Evolutionary conservation across 2,888 invertebrate species (phyloP), one percentile per base, ranked within the genome.

Genomic region (Apodemia mormo): DNA sequence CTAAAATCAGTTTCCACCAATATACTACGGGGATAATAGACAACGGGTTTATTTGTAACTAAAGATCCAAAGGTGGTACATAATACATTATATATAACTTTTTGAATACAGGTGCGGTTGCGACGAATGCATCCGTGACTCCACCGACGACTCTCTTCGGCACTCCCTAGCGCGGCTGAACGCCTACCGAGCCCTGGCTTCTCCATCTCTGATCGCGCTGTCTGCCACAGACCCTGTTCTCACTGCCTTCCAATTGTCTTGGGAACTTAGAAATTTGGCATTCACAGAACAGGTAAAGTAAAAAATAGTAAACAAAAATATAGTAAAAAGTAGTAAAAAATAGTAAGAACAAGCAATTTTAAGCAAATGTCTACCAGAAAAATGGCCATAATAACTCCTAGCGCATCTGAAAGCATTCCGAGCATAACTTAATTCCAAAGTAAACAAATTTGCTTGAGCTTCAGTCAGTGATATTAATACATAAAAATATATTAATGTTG

Each of bases 161-260:
- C 96, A 98, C 82, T 98, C 98, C 0, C 92, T 97, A 70, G 97
- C 98, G 0, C 95, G 99, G 37, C 96, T 99, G 67, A 98, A 99
- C 83, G 97, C 98, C 79, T 99, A 99, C 91, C 95, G 96, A 74
- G 99, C 99, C 0, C 89, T 99, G 69, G 96, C 98, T 0, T 98
- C 98, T 81, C 98, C 99, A 0, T 98, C 98, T 0, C 95, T 99
- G 67, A 99, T 99, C 76, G 98, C 98, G 0, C 92, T 99, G 52
- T 98, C 98, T 49, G 98, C 98, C 9, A 96, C 95, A 71, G 99
- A 99, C 90, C 99, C 99, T 1, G 95, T 99, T 69, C 93, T 98
- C 76, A 98, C 98, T 0, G 97, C 99, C 22, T 99, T 99, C 85
- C 97, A 99, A 85, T 92, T 99, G 66, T 98, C 98, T 70, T 99